Conservation (phyloP, 2,113 vertebrate genomes). For the Laticauda laticaudata region DNA sequence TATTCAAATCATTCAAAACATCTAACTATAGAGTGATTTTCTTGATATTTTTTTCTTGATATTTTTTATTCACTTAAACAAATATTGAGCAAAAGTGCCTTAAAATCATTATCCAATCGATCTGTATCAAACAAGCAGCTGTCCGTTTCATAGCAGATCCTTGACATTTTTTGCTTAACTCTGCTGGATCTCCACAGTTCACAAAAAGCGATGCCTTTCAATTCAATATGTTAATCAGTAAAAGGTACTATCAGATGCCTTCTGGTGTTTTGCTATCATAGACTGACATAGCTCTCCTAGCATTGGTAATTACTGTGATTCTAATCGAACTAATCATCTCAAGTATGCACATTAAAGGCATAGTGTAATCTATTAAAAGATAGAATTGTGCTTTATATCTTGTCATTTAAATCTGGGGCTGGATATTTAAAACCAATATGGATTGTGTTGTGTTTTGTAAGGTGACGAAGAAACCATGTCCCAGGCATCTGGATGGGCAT, state of each 20-base stretch:
- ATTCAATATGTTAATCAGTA: not conserved
- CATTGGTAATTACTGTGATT: not conserved
- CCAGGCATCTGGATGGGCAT: conserved; percentile 87
- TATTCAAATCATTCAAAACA: not conserved
- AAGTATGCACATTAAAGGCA: not conserved
- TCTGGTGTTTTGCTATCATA: not conserved
- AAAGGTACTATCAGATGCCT: not conserved
- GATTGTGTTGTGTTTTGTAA: conserved; percentile 50
- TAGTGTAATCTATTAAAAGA: not conserved
- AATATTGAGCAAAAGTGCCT: not conserved
- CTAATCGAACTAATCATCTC: not conserved
- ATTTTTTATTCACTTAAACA: not conserved
- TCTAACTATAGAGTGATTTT: not conserved
- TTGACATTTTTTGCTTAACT: not conserved
- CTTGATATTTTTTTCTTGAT: not conserved
- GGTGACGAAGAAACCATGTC: conserved; percentile 84
- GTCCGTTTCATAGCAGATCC: not conserved
- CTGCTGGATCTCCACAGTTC: not conserved
- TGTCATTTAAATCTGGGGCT: not conserved
- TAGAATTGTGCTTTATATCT: not conserved
- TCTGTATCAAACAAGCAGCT: not conserved
- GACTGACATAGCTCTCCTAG: not conserved
- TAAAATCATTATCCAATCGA: not conserved
- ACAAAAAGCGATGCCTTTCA: not conserved
- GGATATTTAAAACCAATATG: not conserved